phyloP scores from a whole-genome alignment of 2,888 invertebrate species.

The Cryptocephalus primarius region DNA sequence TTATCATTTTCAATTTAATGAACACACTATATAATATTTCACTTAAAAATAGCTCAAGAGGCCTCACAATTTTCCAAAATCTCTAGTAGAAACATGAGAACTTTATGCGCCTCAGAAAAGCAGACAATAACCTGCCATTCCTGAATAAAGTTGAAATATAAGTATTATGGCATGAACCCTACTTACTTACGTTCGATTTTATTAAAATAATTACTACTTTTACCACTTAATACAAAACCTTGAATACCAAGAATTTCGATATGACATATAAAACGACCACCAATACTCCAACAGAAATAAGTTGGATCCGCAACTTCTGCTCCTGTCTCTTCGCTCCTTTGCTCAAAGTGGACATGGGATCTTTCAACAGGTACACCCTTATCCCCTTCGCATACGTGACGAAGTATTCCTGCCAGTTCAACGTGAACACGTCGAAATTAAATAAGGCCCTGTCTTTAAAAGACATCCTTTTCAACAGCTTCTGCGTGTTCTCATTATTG shows the following conservation, averaged over 20 bases:
- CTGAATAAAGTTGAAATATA: no score
- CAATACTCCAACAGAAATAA: conserved; percentile 10
- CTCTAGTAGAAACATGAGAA: no score
- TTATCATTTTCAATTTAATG: no score
- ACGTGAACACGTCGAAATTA: conserved; percentile 56
- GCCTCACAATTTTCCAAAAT: no score
- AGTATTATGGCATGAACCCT: neutral
- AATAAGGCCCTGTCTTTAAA: conserved; percentile 44
- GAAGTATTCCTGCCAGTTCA: conserved; percentile 69
- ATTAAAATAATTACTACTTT: neutral
- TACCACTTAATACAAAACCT: conserved; percentile 6
- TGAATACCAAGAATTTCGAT: conserved; percentile 9
- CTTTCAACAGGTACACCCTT: conserved; percentile 67
- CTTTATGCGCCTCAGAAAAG: no score
- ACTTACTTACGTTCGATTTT: neutral
- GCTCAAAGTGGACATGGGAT: conserved; percentile 60
- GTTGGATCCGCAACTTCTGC: conserved; percentile 28
- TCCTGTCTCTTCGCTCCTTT: conserved; percentile 48
- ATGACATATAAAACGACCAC: conserved; percentile 8
- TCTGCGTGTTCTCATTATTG: conserved; percentile 47
- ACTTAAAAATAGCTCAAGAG: no score
- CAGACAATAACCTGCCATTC: no score
- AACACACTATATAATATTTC: no score
- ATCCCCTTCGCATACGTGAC: conserved; percentile 60
- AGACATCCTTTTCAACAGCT: conserved; percentile 47